Evolutionary conservation across 2,113 vertebrate species (phyloP).

Genomic region (Seriola rivoliana): DNA sequence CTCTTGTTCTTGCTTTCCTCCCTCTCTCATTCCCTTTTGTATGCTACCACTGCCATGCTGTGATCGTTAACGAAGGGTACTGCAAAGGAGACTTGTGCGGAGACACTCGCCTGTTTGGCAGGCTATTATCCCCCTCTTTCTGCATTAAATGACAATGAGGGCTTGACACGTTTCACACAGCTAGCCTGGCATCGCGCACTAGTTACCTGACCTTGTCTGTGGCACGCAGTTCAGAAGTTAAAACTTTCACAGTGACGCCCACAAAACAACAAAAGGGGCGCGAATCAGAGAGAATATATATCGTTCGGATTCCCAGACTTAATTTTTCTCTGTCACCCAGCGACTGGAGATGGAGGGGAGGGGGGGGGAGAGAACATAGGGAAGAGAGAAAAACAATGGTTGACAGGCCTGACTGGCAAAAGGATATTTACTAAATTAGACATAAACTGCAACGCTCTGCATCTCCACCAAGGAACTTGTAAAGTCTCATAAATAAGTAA

Average conservation of each 20-base stretch:
- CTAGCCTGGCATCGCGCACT: slow-evolving; percentile 41
- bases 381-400: slow-evolving; percentile 73
- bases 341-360: slow-evolving; percentile 1
- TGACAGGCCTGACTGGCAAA: slow-evolving; percentile 84
- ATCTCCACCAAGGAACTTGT: slow-evolving; percentile 82
- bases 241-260: slow-evolving; percentile 47
- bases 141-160: slow-evolving; percentile 77
- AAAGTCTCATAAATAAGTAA: slow-evolving; percentile 87
- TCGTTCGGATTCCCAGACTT: slow-evolving; percentile 26
- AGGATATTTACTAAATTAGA: slow-evolving; percentile 87
- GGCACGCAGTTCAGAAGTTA: slow-evolving; percentile 61
- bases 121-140: slow-evolving; percentile 66
- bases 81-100: slow-evolving; percentile 61
- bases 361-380: slow-evolving; percentile 16
- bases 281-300: slow-evolving; percentile 72
- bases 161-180: slow-evolving; percentile 62
- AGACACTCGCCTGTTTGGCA: slow-evolving; percentile 66
- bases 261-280: slow-evolving; percentile 58
- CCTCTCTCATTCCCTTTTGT: slow-evolving; percentile 53
- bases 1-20: slow-evolving; percentile 65
- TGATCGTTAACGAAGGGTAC: slow-evolving; percentile 73
- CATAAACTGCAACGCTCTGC: slow-evolving; percentile 84
- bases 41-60: slow-evolving; percentile 42
- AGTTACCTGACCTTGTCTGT: slow-evolving; percentile 66
- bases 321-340: slow-evolving; percentile 54